Evolutionary conservation across 2,797 vertebrate species (phyloP), one percentile per base, ranked within the genome.

Genomic region (Schizopygopsis malacanthus): DNA sequence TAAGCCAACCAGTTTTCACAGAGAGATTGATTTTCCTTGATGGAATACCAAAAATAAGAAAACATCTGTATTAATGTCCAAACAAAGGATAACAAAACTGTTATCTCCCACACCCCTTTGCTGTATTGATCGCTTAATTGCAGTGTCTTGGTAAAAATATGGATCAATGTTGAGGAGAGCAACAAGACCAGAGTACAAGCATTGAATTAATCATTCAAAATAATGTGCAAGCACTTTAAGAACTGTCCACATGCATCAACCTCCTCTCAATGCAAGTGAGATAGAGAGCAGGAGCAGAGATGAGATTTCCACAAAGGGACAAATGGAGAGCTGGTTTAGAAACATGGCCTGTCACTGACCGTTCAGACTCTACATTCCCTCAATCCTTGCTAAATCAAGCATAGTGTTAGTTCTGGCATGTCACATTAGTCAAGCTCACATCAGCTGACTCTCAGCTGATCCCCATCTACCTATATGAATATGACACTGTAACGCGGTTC

Each of bases 71-170:
- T 76, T 82, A 85, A 83, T 61, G 77, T 92, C 87, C 87, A 63
- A 92, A 92, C 88, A 92, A 91, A 91, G 85, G 88, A 91, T 87
- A 91, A 93, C 90, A 89, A 89, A 90, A 88, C 85, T 84, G 88
- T 88, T 78, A 79, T 90, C 84, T 72, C 83, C 4, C n/a, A 84
- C 90, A 87, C 86, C 88, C 86, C 59, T 90, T 89, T 92, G 89
- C 39, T 0, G 76, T 92, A 95, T 95, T 91, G 93, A 95, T 94
- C 91, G 39, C 87, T 90, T 95, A 95, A 95, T 94, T 93, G 90
- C 85, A 89, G 85, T 73, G 85, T 91, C 93, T 93, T 92, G 91
- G 90, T 93, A 92, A 92, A 90, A 94, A 93, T 92, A 92, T 88
- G 88, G 94, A 95, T 94, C 93, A 92, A 91, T 94, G 89, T 87